Evolutionary conservation across 2,888 invertebrate genomes (phyloP).

Genomic region (Cotesia congregata): DNA sequence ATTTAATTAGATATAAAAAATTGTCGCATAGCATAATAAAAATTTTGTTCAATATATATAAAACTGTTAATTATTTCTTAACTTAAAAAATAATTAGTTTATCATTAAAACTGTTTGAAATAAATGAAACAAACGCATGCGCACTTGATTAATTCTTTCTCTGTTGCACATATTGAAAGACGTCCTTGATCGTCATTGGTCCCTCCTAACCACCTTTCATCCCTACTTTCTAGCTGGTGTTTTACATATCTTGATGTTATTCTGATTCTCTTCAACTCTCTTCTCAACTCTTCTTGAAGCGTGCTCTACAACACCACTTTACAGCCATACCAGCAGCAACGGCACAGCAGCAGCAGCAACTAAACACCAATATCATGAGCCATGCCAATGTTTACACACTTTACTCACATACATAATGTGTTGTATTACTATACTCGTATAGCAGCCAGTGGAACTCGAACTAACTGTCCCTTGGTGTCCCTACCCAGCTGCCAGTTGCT

Average conservation of each 20-base stretch:
- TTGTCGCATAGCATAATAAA: conserved; percentile 20
- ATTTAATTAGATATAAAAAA: conserved; percentile 25
- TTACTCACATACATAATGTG: background rate
- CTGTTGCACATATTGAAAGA: background rate
- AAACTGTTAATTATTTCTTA: conserved; percentile 17
- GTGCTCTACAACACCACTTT: background rate
- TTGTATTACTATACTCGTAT: background rate
- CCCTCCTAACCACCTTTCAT: background rate
- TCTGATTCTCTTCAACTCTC: background rate
- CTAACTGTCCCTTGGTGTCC: background rate
- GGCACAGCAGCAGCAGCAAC: background rate
- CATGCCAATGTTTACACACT: background rate
- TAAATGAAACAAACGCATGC: background rate
- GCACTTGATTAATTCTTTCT: background rate
- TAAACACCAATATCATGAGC: background rate
- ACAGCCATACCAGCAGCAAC: background rate
- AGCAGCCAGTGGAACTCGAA: background rate
- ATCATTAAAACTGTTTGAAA: background rate
- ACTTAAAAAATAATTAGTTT: background rate
- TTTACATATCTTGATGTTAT: background rate
- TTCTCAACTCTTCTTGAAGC: background rate
- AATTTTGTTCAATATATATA: conserved; percentile 12
- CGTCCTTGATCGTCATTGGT: background rate
- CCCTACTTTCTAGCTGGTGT: background rate
- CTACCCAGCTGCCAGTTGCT: background rate